phyloP scores from a whole-genome alignment of 1,140 invertebrate genomes.

The Batillaria attramentaria region DNA sequence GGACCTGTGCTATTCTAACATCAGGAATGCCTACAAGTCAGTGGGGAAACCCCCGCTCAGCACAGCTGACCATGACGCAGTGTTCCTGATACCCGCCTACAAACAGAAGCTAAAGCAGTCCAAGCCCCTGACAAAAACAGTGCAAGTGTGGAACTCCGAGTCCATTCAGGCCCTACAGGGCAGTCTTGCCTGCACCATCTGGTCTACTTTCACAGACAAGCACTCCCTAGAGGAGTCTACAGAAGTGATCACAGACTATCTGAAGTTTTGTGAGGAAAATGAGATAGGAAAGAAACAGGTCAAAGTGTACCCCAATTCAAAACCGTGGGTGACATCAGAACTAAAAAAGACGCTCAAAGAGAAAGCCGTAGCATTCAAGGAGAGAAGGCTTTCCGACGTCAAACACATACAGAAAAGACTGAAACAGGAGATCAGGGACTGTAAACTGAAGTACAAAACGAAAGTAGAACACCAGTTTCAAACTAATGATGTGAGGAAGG shows the following conservation, averaged over 20 bases:
- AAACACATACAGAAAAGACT: not conserved
- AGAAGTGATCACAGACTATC: slow-evolving; percentile 13
- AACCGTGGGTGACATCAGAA: slow-evolving; percentile 11
- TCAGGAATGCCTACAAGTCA: slow-evolving; percentile 11
- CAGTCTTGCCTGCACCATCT: slow-evolving; percentile 17
- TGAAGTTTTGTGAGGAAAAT: slow-evolving; percentile 15
- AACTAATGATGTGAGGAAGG: not conserved
- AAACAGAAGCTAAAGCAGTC: slow-evolving; percentile 17
- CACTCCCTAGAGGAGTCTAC: not conserved
- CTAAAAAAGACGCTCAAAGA: slow-evolving; percentile 13
- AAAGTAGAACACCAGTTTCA: not conserved
- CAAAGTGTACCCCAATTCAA: slow-evolving; percentile 11
- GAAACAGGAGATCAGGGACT: not conserved
- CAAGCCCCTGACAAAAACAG: not conserved
- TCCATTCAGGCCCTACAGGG: not conserved
- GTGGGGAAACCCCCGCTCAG: not conserved
- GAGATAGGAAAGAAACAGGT: not conserved
- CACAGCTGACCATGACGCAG: slow-evolving; percentile 13
- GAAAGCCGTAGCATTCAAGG: not conserved
- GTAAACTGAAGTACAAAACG: not conserved
- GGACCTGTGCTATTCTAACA: slow-evolving; percentile 33
- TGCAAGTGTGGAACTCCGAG: slow-evolving; percentile 2
- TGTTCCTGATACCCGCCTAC: slow-evolving; percentile 8
- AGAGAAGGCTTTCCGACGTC: not conserved
- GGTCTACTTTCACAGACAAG: not conserved